Percentiles rank a stretch among this genome's conserved stretches.
phyloP scores from a whole-genome alignment of 2,888 invertebrate genomes.

The Smittia sp. region DNA sequence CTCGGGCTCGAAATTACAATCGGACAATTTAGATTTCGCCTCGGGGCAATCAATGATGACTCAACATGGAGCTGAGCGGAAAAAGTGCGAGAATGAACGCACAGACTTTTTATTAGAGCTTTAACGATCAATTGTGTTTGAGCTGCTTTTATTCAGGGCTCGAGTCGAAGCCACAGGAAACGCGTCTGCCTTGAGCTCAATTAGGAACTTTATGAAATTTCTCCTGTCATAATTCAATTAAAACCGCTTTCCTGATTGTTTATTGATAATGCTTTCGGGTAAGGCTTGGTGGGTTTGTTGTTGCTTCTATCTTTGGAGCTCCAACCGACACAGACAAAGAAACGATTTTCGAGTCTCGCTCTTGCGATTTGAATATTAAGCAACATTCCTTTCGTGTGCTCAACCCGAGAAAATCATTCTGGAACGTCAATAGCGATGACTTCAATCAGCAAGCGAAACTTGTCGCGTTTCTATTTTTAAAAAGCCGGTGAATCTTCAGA shows the following conservation, averaged over 20 bases:
- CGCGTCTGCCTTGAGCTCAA: not conserved
- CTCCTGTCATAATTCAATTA: conserved; percentile 15
- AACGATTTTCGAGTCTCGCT: too few species aligned
- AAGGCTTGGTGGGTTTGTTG: too few species aligned
- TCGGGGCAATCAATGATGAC: not conserved
- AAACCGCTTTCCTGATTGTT: not conserved
- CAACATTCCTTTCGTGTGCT: not conserved
- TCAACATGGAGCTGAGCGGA: conserved; percentile 6
- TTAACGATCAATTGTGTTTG: conserved; percentile 35
- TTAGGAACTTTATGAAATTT: not conserved
- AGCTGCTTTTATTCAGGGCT: not conserved
- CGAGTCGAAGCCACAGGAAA: conserved; percentile 7
- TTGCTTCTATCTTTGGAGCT: too few species aligned
- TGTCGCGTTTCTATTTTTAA: not conserved
- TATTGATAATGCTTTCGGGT: too few species aligned
- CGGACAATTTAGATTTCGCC: conserved; percentile 10
- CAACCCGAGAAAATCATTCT: not conserved
- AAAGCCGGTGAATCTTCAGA: not conserved
- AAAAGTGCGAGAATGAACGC: conserved; percentile 24
- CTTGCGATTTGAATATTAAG: not conserved
- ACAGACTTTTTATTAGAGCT: not conserved
- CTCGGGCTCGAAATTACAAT: not conserved
- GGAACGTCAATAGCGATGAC: conserved; percentile 4
- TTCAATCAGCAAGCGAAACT: conserved; percentile 8
- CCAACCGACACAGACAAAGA: too few species aligned